phyloP scores from a whole-genome alignment of 2,888 invertebrate genomes.

The Dolichomitus sp. region DNA sequence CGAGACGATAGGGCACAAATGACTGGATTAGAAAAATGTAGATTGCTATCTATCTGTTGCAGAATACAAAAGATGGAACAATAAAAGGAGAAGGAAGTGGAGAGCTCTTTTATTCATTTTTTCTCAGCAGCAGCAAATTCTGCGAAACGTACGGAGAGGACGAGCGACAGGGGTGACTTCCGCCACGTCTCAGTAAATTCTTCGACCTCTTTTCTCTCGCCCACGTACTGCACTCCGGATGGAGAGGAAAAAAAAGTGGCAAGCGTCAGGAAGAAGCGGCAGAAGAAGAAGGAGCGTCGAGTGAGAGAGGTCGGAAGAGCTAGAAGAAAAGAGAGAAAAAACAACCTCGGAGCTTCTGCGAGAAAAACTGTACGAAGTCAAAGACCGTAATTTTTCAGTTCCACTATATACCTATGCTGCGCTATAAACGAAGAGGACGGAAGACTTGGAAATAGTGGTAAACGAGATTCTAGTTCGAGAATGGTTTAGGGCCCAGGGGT shows the following conservation, averaged over 20 bases:
- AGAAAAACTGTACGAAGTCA: conserved; percentile 57
- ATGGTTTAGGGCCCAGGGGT: conserved; percentile 69
- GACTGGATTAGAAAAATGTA: conserved; percentile 78
- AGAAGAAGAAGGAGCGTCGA: conserved; percentile 36
- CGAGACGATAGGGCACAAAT: conserved; percentile 74
- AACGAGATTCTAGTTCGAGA: conserved; percentile 76
- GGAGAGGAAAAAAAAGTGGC: conserved; percentile 46
- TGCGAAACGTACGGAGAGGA: conserved; percentile 34
- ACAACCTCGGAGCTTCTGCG: conserved; percentile 25
- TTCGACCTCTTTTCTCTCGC: conserved; percentile 34
- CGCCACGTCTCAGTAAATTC: conserved; percentile 61
- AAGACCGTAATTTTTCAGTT: conserved; percentile 61
- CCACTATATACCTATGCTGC: conserved; percentile 3
- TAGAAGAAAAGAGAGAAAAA: conserved; percentile 30
- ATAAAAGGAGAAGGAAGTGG: conserved; percentile 45
- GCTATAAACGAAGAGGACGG: conserved; percentile 50
- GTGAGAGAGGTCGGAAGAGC: conserved; percentile 17
- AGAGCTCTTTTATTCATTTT: conserved; percentile 21
- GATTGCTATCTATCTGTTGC: conserved; percentile 74
- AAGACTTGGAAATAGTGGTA: conserved; percentile 50
- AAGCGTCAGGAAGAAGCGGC: conserved; percentile 7
- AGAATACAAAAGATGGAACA: conserved; percentile 68
- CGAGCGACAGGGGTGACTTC: conserved; percentile 29
- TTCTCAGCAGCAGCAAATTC: conserved; percentile 15
- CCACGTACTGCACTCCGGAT: conserved; percentile 26